Evolutionary conservation across 2,113 vertebrate genomes (phyloP), one percentile per base, ranked within the genome.

Genomic region (Dipodomys spectabilis): DNA sequence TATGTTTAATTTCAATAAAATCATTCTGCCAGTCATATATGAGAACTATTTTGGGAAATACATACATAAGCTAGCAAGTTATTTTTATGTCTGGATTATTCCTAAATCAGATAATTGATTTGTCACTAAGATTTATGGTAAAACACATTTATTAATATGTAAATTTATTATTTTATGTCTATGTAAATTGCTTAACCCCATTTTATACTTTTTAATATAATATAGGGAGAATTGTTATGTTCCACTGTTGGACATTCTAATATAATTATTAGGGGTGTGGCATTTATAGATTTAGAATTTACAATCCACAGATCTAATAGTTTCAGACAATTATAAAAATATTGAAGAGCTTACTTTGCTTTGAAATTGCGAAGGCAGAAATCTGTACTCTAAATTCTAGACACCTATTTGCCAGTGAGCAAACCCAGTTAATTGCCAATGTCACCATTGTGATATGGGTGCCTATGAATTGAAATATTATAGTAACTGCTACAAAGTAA

Each of bases 1-100:
- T 45, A 25, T 78, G 20, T 85, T 86, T 79, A 86, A 88, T 74
- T 94, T 39, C 22, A 86, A 11, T 86, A 16, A 89, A 82, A 90
- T 62, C 78, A 77, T 69, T 13, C 30, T 79, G 2, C 10, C 85
- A 64, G 8, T 77, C 23, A 72, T 7, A 44, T 77, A 93, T 95
- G 81, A 92, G 9, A 64, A 78, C 78, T 39, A 89, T 89, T 49
- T 87, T 28, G 27, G 44, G 25, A 84, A 71, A 74, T 39, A 15
- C 0, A 75, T n/a, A 88, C 15, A 32, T 39, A 88, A 44, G 25
- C 53, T 82, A 69, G 39, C 62, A 73, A 45, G 81, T 68, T 92
- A 44, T 15, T 77, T 87, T 85, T 35, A 28, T 10, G 25, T 60
- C 23, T 28, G 39, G 15, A 19, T 79, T 44, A 77, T 81, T 92